Base-by-base conservation (phyloP, 2,113 vertebrate genomes). In the Leptobrachium ailaonicum region DNA sequence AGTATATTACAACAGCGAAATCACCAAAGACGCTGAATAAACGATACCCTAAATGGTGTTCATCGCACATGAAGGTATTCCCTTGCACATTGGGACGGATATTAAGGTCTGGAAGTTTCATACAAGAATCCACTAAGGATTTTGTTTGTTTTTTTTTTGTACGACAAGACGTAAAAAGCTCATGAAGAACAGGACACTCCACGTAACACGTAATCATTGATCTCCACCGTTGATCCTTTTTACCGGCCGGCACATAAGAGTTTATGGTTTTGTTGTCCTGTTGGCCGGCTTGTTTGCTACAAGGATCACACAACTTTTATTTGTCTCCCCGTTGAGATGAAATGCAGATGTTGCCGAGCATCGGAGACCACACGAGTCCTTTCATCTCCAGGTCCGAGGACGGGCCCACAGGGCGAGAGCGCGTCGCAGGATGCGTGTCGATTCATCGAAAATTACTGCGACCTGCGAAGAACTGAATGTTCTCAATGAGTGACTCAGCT, bases 361-460 rank as follows among this genome's bases (percentile, higher is more conserved):
- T n/a, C 11, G 40, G 41, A 73, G 78, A 80, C 78, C 71, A 80
- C 78, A 80, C 78, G 68, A 43, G 50, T 20, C 63, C 78, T 80
- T 73, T 67, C 47, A 80, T 73, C 78, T 68, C 2, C n/a, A 14
- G 45, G 20, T 73, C 45, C 54, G 41, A 80, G 68, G 68, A 50
- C 20, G 43, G 41, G 41, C 63, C 77, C 13, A 47, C n/a, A 41
- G 13, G 12, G 68, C 69, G 58, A n/a, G 9, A 40, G 32, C 3
- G 2, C 42, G 3, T 64, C 32, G 47, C 11, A 71, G 40, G 41
- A 53, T 20, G 68, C 50, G 13, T 20, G 32, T 12, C 41, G 40
- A 66, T 41, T 66, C 45, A 45, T n/a, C 12, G 43, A 45, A 60
- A 78, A 58, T 10, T 50, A n/a, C 4, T 10, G 42, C 3, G 14